Percentiles rank a stretch among this genome's conserved stretches.
phyloP scores from a whole-genome alignment of 2,888 invertebrate genomes.

The Netelia melanura region DNA sequence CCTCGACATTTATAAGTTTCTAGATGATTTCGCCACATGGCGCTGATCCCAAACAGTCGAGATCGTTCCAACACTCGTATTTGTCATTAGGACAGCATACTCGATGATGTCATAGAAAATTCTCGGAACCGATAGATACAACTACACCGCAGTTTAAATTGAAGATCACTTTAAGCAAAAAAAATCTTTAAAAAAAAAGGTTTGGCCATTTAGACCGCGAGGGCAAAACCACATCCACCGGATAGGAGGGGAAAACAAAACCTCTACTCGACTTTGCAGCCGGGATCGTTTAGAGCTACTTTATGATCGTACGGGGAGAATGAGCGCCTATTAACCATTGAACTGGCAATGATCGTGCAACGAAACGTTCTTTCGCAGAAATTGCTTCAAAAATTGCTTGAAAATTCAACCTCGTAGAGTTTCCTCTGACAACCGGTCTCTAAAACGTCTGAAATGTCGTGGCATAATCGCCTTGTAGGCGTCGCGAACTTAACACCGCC shows the following conservation, averaged over 20 bases:
- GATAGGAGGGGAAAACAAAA: constrained; percentile 50
- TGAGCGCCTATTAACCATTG: constrained; percentile 58
- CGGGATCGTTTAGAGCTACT: constrained; percentile 49
- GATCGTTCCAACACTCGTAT: constrained; percentile 33
- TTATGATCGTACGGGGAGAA: constrained; percentile 45
- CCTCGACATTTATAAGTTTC: neutral
- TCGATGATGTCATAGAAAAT: constrained; percentile 32
- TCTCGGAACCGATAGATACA: neutral
- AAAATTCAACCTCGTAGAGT: constrained; percentile 11
- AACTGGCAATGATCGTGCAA: constrained; percentile 49
- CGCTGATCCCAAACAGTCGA: constrained; percentile 38
- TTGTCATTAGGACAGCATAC: constrained; percentile 36
- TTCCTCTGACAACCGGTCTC: neutral
- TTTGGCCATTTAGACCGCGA: constrained; percentile 9
- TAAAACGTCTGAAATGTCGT: constrained; percentile 49
- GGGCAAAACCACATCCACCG: constrained; percentile 46
- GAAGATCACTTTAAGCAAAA: neutral
- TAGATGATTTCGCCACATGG: constrained; percentile 56
- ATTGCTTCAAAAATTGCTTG: constrained; percentile 26
- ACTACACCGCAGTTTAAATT: neutral
- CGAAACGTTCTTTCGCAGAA: constrained; percentile 10
- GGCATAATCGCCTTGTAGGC: constrained; percentile 29
- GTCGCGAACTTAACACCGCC: neutral
- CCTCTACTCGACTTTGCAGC: constrained; percentile 42
- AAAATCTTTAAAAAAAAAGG: neutral